Evolutionary conservation across 53 echinoderm and acorn worm species (phyloP), one percentile per base, ranked within the genome.

Genomic region (Echinometra lucunter): DNA sequence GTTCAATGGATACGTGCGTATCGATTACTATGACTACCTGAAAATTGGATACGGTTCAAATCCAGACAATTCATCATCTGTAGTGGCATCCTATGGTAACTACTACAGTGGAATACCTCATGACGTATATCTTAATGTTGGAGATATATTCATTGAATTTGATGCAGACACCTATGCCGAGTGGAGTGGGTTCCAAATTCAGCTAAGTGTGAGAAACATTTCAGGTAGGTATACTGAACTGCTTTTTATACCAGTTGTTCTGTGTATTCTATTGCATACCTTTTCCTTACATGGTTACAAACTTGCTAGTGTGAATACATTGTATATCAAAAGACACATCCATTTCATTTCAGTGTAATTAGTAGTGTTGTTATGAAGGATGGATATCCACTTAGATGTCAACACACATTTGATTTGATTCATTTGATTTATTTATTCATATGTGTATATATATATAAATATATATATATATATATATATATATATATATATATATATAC

Each of bases 131-230:
- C 1, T 72, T 32, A 35, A 34, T 34, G 72, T 35, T 34, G 72
- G 72, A 7, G 72, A 72, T 34, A 72, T 72, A 72, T 72, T 34
- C 72, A 72, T 72, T 72, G 72, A 34, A 35, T 72, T 72, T 72
- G 72, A 72, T 34, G 72, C 72, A 16, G 72, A 72, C 18, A 18
- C 11, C 6, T 30, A 21, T 23, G 63, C 63, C 5, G 72, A 34
- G 6, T 32, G 72, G 72, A 9, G 16, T 9, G 72, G 72, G 11
- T 72, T 72, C 35, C 35, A 30, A 6, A 10, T 72, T 72, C 11
- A 72, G 34, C 32, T 72, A 32, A 10, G 32, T 35, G 34, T 72
- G 12, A 2, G 2, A 18, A 72, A 72, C 16, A 28, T 72, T 72
- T 35, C 32, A 72, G 72, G 72, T 23, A 63, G 21, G 63, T 56